These are phyloP conservation scores for Diplolepis rosae DNA, from an alignment of 2,888 invertebrate species.

Conservation along the genomic window DNA sequence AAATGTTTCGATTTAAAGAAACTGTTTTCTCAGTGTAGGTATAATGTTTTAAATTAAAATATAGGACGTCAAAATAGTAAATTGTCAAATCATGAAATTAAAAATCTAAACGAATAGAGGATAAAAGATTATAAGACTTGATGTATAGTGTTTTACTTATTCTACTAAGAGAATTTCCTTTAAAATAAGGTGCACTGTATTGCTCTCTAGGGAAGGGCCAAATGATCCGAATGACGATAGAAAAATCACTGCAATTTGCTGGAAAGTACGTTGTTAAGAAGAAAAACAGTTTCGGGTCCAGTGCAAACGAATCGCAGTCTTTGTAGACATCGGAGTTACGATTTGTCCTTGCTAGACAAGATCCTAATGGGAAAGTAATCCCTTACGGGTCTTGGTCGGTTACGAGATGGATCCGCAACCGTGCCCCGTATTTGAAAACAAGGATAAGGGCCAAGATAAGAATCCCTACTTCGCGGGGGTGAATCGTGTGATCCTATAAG, in stretches of 20 bases:
- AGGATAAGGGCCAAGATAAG: slow-evolving; percentile 58
- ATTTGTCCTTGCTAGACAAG: slow-evolving; percentile 63
- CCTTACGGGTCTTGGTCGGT: slow-evolving; percentile 56
- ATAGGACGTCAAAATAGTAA: too few relatives aligned
- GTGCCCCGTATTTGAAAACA: slow-evolving; percentile 40
- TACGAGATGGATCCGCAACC: slow-evolving; percentile 49
- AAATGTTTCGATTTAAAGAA: too few relatives aligned
- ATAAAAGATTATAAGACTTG: too few relatives aligned
- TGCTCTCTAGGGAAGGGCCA: background rate
- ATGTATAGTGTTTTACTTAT: too few relatives aligned
- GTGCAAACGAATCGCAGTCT: slow-evolving; percentile 40
- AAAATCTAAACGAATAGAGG: too few relatives aligned
- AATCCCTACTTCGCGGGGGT: slow-evolving; percentile 49
- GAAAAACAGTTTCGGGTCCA: slow-evolving; percentile 24
- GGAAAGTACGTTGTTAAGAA: background rate
- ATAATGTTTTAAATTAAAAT: too few relatives aligned
- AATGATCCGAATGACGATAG: background rate
- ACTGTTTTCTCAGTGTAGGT: too few relatives aligned
- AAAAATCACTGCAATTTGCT: background rate
- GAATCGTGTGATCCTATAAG: slow-evolving; percentile 13
- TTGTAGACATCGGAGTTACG: slow-evolving; percentile 48
- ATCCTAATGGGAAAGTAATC: slow-evolving; percentile 71
- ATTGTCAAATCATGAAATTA: too few relatives aligned
- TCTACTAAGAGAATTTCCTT: background rate
- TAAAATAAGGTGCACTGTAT: background rate